phyloP scores from a whole-genome alignment of 2,888 invertebrate genomes.

The Lasioglossum lativentre region DNA sequence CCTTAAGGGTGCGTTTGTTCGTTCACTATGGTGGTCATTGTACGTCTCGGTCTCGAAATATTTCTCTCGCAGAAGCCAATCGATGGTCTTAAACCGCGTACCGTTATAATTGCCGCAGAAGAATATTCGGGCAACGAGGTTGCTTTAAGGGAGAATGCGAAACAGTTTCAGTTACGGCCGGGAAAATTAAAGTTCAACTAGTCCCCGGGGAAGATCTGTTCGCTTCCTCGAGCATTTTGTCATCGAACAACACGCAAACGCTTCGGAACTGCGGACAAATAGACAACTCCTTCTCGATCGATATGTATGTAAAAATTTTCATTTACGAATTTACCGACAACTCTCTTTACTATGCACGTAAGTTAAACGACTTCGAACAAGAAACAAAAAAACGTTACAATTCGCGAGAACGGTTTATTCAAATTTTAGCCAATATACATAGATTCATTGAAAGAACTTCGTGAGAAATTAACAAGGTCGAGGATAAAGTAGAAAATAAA shows the following conservation, averaged over 20 bases:
- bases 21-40: conserved; percentile 32
- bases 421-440: too few relatives aligned
- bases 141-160: conserved; percentile 26
- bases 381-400: background rate
- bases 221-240: conserved; percentile 44
- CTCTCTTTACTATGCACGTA: too few relatives aligned
- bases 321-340: too few relatives aligned
- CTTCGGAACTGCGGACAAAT: background rate
- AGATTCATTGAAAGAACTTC: background rate
- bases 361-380: background rate
- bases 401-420: background rate
- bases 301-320: too few relatives aligned
- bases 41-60: conserved; percentile 29
- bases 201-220: conserved; percentile 16
- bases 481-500: background rate
- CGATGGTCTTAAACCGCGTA: conserved; percentile 53
- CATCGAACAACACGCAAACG: background rate
- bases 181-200: conserved; percentile 56
- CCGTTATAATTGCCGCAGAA: conserved; percentile 51
- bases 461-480: background rate
- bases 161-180: conserved; percentile 48
- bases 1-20: conserved; percentile 61
- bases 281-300: background rate
- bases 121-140: conserved; percentile 2
- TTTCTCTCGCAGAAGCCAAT: conserved; percentile 49